These are phyloP conservation scores for Semotilus atromaculatus DNA, from an alignment of 2,797 vertebrate species.

Conservation along the genomic window DNA sequence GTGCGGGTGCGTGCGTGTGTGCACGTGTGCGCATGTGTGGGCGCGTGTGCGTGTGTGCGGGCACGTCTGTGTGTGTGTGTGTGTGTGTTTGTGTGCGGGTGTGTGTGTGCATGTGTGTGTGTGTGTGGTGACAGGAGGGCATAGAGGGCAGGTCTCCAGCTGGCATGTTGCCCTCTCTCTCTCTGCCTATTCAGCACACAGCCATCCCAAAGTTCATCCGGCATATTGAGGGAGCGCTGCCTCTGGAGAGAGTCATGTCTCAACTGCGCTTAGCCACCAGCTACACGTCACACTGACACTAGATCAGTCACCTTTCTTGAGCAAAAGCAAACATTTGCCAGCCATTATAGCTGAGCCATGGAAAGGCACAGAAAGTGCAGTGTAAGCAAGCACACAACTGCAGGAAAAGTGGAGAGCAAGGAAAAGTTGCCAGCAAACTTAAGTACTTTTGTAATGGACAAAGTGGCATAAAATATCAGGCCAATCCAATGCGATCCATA, in stretches of 20 bases:
- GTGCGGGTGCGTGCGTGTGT: too few relatives aligned
- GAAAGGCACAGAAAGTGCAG: conserved; percentile 53
- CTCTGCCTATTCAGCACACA: conserved; percentile 77
- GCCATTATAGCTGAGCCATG: conserved; percentile 53
- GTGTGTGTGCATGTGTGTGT: not conserved
- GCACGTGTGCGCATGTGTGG: conserved; percentile 22
- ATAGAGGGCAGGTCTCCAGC: conserved; percentile 72
- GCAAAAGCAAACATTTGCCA: conserved; percentile 51
- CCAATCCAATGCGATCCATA: conserved; percentile 37
- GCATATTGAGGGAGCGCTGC: conserved; percentile 49
- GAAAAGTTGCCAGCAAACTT: conserved; percentile 45
- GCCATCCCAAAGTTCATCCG: conserved; percentile 42
- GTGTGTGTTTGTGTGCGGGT: not conserved
- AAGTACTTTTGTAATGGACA: conserved; percentile 44
- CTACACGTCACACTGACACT: conserved; percentile 54
- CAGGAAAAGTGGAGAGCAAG: conserved; percentile 38
- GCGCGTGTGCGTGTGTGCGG: too few relatives aligned
- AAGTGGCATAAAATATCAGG: conserved; percentile 53
- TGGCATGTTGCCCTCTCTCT: conserved; percentile 68
- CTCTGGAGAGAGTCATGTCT: conserved; percentile 53
- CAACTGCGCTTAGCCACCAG: conserved; percentile 46
- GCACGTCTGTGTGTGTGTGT: accelerated
- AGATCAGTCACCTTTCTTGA: conserved; percentile 58
- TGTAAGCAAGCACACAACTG: conserved; percentile 50
- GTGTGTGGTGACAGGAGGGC: conserved; percentile 69